Conservation (phyloP, 2,888 invertebrate species). For the Brachypalpus laphriformis region DNA sequence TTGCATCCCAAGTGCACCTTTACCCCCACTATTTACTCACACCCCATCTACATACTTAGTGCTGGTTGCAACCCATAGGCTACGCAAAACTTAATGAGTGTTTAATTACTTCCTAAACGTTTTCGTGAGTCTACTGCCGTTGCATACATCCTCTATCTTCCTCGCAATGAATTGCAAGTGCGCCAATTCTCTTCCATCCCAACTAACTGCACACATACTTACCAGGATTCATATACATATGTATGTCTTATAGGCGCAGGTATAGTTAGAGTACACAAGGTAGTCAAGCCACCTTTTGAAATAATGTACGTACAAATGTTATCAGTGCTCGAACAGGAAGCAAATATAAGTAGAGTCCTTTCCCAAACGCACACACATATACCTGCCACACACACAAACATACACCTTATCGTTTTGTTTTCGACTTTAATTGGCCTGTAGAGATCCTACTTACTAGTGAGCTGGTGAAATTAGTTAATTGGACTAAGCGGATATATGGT, state of each 20-base stretch:
- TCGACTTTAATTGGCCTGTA: constrained; percentile 69
- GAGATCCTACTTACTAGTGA: constrained; percentile 58
- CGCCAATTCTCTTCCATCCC: constrained; percentile 53
- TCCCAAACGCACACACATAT: constrained; percentile 16
- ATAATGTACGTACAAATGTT: constrained; percentile 56
- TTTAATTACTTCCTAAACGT: constrained; percentile 76
- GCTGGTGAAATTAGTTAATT: constrained; percentile 71
- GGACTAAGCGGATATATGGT: constrained; percentile 52
- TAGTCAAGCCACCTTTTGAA: constrained; percentile 18
- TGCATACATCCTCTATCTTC: constrained; percentile 57
- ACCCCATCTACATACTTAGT: background rate
- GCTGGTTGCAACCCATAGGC: constrained; percentile 26
- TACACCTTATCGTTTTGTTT: constrained; percentile 67
- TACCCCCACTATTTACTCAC: background rate
- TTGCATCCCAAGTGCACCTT: background rate
- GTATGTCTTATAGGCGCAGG: background rate
- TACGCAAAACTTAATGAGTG: constrained; percentile 75
- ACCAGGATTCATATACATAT: constrained; percentile 5
- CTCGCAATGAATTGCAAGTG: constrained; percentile 63
- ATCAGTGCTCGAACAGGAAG: constrained; percentile 69
- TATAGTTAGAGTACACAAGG: background rate
- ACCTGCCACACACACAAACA: background rate
- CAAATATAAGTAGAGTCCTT: constrained; percentile 62
- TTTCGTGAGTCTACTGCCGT: constrained; percentile 68
- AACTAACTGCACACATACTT: constrained; percentile 9